phyloP scores from a whole-genome alignment of 2,797 vertebrate species.

The Pseudotriccus pelzelni region DNA sequence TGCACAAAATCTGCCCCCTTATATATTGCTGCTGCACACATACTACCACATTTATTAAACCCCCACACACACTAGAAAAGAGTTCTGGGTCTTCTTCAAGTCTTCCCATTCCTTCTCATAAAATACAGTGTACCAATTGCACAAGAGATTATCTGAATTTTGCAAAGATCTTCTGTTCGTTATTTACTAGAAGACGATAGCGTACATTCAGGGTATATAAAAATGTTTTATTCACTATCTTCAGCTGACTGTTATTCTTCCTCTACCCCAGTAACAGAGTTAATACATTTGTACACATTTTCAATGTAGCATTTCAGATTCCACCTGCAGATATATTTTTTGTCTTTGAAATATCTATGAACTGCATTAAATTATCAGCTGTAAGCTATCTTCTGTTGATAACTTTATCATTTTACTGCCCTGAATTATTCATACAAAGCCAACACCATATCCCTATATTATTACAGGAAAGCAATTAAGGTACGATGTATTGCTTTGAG shows the following conservation, averaged over 20 bases:
- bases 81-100: background rate
- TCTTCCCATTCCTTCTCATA: background rate
- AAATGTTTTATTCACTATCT: slow-evolving; percentile 55
- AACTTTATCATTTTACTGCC: slow-evolving; percentile 34
- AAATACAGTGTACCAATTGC: background rate
- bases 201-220: background rate
- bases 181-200: slow-evolving; percentile 8
- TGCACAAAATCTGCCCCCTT: background rate
- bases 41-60: background rate
- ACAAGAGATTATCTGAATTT: slow-evolving; percentile 30
- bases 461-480: slow-evolving; percentile 37
- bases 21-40: background rate
- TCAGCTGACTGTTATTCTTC: slow-evolving; percentile 32
- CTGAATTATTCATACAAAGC: slow-evolving; percentile 55
- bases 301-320: background rate
- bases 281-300: background rate
- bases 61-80: background rate
- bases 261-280: background rate
- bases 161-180: slow-evolving; percentile 27
- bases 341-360: slow-evolving; percentile 38
- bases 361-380: slow-evolving; percentile 41
- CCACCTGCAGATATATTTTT: slow-evolving; percentile 23
- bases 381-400: slow-evolving; percentile 39
- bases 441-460: background rate
- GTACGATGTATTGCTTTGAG: background rate